Conservation (phyloP, 2,888 invertebrate species). For the Girardia tigrina region DNA sequence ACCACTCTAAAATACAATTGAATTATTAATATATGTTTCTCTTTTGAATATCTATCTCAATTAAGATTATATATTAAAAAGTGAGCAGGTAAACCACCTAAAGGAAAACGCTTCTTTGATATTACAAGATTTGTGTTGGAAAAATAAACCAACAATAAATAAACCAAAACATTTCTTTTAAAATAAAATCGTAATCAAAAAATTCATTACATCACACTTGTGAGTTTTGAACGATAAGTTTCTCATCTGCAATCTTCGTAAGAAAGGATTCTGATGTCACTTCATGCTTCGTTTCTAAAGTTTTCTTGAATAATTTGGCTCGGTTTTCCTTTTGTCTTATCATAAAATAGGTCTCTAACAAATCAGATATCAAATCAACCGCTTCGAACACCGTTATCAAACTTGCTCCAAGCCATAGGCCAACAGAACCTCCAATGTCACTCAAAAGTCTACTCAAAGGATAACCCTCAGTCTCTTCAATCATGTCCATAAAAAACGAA, state of each 20-base stretch:
- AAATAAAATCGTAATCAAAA: no score
- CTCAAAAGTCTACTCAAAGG: constrained; percentile 34
- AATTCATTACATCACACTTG: no score
- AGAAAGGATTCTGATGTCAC: not conserved
- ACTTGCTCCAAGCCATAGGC: constrained; percentile 35
- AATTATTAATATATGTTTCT: no score
- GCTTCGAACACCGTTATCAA: constrained; percentile 34
- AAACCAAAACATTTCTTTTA: no score
- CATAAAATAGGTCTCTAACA: not conserved
- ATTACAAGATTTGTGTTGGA: no score
- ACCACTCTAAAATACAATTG: no score
- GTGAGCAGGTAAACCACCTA: no score
- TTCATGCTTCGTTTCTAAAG: not conserved
- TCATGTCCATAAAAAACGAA: constrained; percentile 34
- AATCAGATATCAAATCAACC: constrained; percentile 33
- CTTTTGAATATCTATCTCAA: no score
- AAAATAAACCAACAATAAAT: no score
- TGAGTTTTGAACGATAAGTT: not conserved
- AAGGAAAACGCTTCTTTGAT: no score
- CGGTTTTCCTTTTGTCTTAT: constrained; percentile 12
- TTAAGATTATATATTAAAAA: no score
- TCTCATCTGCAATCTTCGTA: not conserved
- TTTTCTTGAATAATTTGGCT: not conserved
- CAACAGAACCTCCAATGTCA: constrained; percentile 37
- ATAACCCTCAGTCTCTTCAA: constrained; percentile 35